A percentile compares a stretch with the other conserved stretches of the same genome.
Evolutionary conservation across 2,888 invertebrate genomes (phyloP).

Genomic region (Drosophila monieri): DNA sequence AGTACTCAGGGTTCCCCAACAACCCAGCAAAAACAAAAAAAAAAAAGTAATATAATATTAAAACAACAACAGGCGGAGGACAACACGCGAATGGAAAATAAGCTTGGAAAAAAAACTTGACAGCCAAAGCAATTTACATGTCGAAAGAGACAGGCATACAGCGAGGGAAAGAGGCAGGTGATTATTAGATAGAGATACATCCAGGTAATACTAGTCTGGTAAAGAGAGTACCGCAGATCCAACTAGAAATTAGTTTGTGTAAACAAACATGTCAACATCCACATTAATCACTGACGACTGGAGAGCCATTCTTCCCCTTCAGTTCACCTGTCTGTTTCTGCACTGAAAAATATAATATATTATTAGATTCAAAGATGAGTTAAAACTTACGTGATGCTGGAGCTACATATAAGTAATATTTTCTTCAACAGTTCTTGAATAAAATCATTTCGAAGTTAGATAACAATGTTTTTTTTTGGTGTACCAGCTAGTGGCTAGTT

Average conservation of each 20-base stretch:
- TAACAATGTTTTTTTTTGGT: background rate
- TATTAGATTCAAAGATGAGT: too few species aligned
- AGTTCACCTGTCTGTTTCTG: slow-evolving; percentile 20
- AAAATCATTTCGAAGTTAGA: too few species aligned
- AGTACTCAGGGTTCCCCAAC: slow-evolving; percentile 55
- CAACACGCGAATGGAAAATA: slow-evolving; percentile 60
- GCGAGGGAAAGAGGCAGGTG: slow-evolving; percentile 13
- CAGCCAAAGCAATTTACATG: slow-evolving; percentile 46
- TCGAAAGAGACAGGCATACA: slow-evolving; percentile 44
- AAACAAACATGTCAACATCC: slow-evolving; percentile 73
- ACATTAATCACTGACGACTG: slow-evolving; percentile 51
- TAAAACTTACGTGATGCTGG: too few species aligned
- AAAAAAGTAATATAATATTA: slow-evolving; percentile 20
- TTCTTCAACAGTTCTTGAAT: too few species aligned
- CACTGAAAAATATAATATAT: slow-evolving; percentile 4
- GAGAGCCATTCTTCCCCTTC: slow-evolving; percentile 14
- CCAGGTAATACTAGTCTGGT: slow-evolving; percentile 21
- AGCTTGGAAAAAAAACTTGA: slow-evolving; percentile 45
- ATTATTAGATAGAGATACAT: slow-evolving; percentile 49
- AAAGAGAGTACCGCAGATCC: slow-evolving; percentile 23
- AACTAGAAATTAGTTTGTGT: slow-evolving; percentile 70
- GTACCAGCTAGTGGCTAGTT: slow-evolving; percentile 10
- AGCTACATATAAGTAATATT: too few species aligned
- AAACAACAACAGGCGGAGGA: slow-evolving; percentile 10
- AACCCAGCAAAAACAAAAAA: slow-evolving; percentile 1